These are phyloP conservation scores for Saccostrea cuccullata DNA, from an alignment of 1,140 invertebrate species.

Conservation along the genomic window DNA sequence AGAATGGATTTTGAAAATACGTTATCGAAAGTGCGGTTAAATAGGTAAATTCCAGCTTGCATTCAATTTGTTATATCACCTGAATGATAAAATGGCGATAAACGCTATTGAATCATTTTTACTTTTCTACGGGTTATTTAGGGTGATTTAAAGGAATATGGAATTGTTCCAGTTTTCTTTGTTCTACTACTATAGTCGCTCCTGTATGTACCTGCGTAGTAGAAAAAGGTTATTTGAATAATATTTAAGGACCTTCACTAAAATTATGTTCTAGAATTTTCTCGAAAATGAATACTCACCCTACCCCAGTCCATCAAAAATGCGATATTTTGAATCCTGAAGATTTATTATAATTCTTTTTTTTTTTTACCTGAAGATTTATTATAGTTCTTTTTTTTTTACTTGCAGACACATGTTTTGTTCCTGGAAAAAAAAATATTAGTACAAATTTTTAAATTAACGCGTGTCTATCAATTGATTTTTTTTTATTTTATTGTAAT, in stretches of 20 bases:
- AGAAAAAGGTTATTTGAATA: too few relatives aligned
- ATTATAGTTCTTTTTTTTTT: not conserved
- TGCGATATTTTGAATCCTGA: too few relatives aligned
- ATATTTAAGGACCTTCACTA: too few relatives aligned
- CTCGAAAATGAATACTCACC: too few relatives aligned
- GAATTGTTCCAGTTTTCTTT: not conserved
- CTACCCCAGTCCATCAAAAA: too few relatives aligned
- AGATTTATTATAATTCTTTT: too few relatives aligned
- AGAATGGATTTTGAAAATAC: slow-evolving; percentile 18
- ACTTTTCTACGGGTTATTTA: not conserved
- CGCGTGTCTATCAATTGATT: not conserved
- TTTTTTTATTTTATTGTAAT: not conserved
- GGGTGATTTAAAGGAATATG: not conserved
- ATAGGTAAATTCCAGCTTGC: not conserved
- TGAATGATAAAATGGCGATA: slow-evolving; percentile 5
- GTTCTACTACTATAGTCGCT: not conserved
- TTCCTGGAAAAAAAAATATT: not conserved
- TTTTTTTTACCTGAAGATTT: too few relatives aligned
- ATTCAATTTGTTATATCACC: slow-evolving; percentile 19
- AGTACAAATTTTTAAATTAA: not conserved
- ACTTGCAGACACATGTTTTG: not conserved
- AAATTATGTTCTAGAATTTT: too few relatives aligned
- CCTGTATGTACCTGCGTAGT: too few relatives aligned
- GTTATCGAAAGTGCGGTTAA: not conserved
- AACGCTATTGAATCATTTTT: not conserved